Evolutionary conservation across 2,113 vertebrate genomes (phyloP).

Genomic region (Sceloporus tristichus): DNA sequence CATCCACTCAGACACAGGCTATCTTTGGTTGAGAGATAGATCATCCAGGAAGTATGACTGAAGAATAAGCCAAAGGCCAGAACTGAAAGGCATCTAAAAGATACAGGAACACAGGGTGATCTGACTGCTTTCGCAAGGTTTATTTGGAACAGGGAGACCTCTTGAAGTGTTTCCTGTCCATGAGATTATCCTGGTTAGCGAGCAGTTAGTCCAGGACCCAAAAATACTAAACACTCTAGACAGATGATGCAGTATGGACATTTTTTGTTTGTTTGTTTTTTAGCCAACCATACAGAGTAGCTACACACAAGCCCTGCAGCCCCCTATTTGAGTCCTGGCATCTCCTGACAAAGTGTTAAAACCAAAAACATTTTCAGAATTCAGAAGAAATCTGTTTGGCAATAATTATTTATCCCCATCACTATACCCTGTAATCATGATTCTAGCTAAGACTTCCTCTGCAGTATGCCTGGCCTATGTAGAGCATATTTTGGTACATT

Average conservation of each 20-base stretch:
- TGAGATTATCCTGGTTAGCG: background rate
- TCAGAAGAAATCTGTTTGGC: background rate
- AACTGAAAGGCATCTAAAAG: background rate
- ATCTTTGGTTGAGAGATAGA: no score
- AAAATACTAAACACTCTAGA: background rate
- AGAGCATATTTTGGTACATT: background rate
- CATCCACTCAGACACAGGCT: no score
- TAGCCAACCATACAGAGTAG: background rate
- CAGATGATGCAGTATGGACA: no score
- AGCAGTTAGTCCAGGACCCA: background rate
- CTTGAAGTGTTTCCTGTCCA: background rate
- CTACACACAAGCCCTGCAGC: background rate
- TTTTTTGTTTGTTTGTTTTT: background rate
- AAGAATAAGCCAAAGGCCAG: background rate
- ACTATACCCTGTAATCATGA: background rate
- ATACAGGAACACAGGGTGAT: background rate
- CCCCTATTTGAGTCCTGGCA: background rate
- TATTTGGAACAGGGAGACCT: background rate
- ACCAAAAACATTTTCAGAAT: background rate
- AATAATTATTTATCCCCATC: background rate
- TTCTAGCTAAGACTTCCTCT: background rate
- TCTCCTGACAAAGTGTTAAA: background rate
- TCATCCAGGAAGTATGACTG: background rate
- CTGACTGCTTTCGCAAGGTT: background rate
- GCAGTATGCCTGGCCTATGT: background rate